Evolutionary conservation across 2,888 invertebrate genomes (phyloP).

Genomic region (Meandrusa payeni): DNA sequence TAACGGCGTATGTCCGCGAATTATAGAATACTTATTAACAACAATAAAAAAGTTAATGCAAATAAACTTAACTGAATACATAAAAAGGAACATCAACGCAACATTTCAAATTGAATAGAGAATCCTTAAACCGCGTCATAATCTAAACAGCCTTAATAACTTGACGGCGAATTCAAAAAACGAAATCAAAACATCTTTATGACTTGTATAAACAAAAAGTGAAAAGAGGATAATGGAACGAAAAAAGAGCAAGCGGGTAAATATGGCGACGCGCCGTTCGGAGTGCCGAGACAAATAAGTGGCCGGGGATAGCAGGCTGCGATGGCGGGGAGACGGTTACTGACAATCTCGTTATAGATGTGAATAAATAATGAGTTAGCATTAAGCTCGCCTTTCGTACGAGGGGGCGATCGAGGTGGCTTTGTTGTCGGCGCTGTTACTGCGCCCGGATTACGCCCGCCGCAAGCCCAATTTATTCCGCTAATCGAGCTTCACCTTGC

Average conservation of each 20-base stretch:
- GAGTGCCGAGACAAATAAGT: conserved; percentile 48
- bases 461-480: conserved; percentile 72
- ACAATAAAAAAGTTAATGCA: too few species aligned
- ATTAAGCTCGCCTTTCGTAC: conserved; percentile 62
- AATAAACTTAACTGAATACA: neutral
- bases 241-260: conserved; percentile 57
- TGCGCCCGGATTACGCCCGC: conserved; percentile 51
- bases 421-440: conserved; percentile 72
- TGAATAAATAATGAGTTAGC: conserved; percentile 78
- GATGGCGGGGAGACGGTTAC: conserved; percentile 55
- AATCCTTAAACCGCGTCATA: conserved; percentile 5
- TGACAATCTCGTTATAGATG: conserved; percentile 77
- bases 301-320: conserved; percentile 37
- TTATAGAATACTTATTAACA: too few species aligned
- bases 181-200: conserved; percentile 57
- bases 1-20: too few species aligned
- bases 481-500: conserved; percentile 71
- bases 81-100: neutral
- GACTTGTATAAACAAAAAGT: conserved; percentile 48
- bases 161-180: conserved; percentile 28
- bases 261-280: conserved; percentile 48
- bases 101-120: neutral
- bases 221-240: conserved; percentile 46
- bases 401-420: conserved; percentile 51
- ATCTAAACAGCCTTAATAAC: conserved; percentile 11